These are phyloP conservation scores for Anas acuta DNA, from an alignment of 2,797 vertebrate species.

Conservation along the genomic window DNA sequence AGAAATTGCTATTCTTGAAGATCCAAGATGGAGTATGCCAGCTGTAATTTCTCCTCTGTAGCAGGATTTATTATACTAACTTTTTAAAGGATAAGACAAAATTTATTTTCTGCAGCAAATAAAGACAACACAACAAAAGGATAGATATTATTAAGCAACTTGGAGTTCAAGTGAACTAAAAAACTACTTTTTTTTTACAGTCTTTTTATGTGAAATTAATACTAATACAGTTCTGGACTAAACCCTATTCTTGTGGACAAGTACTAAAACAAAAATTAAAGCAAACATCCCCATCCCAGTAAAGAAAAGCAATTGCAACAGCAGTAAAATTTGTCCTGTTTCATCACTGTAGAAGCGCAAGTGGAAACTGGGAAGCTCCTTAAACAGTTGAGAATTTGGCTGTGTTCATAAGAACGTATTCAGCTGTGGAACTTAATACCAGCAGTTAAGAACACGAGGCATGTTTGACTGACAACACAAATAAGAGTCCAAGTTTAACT, in stretches of 20 bases:
- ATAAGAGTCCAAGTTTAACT: neutral
- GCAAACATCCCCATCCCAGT: neutral
- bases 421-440: neutral
- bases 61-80: neutral
- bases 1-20: neutral
- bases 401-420: neutral
- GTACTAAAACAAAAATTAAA: neutral
- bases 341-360: neutral
- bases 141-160: neutral
- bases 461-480: neutral
- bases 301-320: neutral
- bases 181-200: neutral
- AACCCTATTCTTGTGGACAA: neutral
- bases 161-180: neutral
- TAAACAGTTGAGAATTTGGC: neutral
- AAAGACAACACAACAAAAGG: neutral
- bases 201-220: neutral
- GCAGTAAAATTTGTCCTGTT: neutral
- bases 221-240: neutral
- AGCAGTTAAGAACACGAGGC: neutral
- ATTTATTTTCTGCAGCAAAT: neutral
- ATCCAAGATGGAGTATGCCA: neutral
- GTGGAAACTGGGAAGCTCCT: neutral
- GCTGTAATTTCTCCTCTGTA: neutral
- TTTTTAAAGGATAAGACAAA: neutral